Evolutionary conservation across 2,113 vertebrate species (phyloP), one percentile per base, ranked within the genome.

Genomic region (Myxocyprinus asiaticus): DNA sequence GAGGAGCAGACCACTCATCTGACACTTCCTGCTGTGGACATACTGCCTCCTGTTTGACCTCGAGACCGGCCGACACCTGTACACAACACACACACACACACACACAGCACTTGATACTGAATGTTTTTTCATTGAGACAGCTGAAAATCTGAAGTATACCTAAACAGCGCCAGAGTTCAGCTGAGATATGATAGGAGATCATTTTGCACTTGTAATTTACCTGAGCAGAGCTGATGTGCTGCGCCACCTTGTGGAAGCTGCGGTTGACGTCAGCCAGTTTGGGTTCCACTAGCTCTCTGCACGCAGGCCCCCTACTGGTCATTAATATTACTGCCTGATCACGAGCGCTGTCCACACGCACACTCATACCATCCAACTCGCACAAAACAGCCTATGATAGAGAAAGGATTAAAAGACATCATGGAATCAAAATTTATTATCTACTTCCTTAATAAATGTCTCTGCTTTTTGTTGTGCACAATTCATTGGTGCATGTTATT

Each of bases 211-310:
- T 4, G 45, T 33, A 8, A 9, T 7, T 15, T 86, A 98, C 97
- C 89, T 96, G 92, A 51, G 95, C 93, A 8, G 94, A 92, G 88
- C 86, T 94, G 88, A 99, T 96, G 87, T 98, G 96, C 55, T 97
- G 96, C 71, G 96, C 96, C 11, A 98, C 96, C 86, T 98, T 99
- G 81, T 96, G 95, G 69, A 98, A 98, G 88, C 96, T 97, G 53
- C 94, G 94, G 84, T 96, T 96, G 72, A 99, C 90, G 65, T 99
- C 97, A 0, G 93, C 87, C 83, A 98, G 88, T 81, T 98, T 99
- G 17, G 96, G 96, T 75, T 98, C 95, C 61, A 99, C 95, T 2
- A 98, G 94, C 0, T 96, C 95, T 15, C 90, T 88, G 85, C 95
- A 95, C 0, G 94, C 91, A 0, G 92, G 88, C 0, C 98, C 97